A percentile compares a stretch with the other conserved stretches of the same genome.
These are phyloP conservation scores for Ametastegia equiseti DNA, from an alignment of 2,888 invertebrate genomes.

Conservation along the genomic window DNA sequence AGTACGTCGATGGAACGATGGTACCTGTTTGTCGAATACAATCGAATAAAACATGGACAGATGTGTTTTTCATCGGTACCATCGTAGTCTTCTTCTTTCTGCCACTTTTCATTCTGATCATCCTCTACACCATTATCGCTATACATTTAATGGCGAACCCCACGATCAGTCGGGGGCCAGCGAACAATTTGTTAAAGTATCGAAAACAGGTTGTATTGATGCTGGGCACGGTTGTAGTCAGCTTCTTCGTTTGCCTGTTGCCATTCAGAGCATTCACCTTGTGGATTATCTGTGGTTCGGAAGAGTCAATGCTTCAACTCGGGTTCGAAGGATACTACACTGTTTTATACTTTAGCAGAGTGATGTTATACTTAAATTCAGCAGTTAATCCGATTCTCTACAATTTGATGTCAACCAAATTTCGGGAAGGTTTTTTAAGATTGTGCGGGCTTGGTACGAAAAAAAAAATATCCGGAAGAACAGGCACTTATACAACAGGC, in stretches of 20 bases:
- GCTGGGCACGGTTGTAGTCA: constrained; percentile 92
- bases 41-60: constrained; percentile 85
- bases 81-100: constrained; percentile 91
- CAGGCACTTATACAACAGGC: constrained; percentile 66
- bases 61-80: constrained; percentile 88
- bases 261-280: constrained; percentile 93
- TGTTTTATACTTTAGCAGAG: constrained; percentile 89
- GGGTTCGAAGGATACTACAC: constrained; percentile 91
- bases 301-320: constrained; percentile 81
- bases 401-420: constrained; percentile 94
- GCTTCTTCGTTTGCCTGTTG: constrained; percentile 93
- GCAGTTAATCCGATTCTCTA: constrained; percentile 95
- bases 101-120: constrained; percentile 88
- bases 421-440: constrained; percentile 88
- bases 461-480: constrained; percentile 60
- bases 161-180: constrained; percentile 81
- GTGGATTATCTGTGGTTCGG: constrained; percentile 88
- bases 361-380: constrained; percentile 93
- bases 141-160: constrained; percentile 90
- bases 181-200: constrained; percentile 83
- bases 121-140: constrained; percentile 91
- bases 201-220: constrained; percentile 91
- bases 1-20: constrained; percentile 84
- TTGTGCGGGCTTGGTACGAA: constrained; percentile 77
- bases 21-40: constrained; percentile 88